A percentile compares a stretch with the other conserved stretches of the same genome.
phyloP scores from a whole-genome alignment of 1,140 invertebrate species.

The Antheraea pernyi region DNA sequence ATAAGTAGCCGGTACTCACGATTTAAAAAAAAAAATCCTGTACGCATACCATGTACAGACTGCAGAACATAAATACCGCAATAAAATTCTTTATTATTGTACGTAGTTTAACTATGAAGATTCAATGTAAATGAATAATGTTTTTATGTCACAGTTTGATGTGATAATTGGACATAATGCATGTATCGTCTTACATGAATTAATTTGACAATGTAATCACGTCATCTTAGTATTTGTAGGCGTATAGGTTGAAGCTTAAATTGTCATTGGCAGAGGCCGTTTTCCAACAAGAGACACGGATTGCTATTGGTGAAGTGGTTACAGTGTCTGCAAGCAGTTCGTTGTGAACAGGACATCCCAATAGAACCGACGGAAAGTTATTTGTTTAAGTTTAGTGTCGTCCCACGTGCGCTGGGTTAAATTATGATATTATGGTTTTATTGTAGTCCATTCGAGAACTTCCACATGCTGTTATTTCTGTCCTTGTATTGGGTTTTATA shows the following conservation, averaged over 20 bases:
- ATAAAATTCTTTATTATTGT: neutral
- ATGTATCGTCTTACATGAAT: slow-evolving; percentile 6
- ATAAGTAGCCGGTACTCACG: no score
- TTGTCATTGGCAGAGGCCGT: slow-evolving; percentile 29
- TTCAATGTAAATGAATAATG: neutral
- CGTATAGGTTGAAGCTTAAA: slow-evolving; percentile 38
- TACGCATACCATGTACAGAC: no score
- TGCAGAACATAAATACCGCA: no score
- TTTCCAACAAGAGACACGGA: slow-evolving; percentile 30
- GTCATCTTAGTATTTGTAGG: slow-evolving; percentile 30
- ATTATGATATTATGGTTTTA: slow-evolving; percentile 68
- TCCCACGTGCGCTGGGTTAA: slow-evolving; percentile 55
- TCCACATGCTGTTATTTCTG: slow-evolving; percentile 34
- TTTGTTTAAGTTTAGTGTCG: slow-evolving; percentile 75
- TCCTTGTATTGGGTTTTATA: slow-evolving; percentile 4
- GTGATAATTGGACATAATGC: neutral
- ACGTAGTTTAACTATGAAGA: neutral
- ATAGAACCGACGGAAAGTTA: slow-evolving; percentile 71
- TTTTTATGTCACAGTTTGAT: neutral
- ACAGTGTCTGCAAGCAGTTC: neutral
- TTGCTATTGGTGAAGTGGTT: neutral
- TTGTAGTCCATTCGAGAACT: slow-evolving; percentile 54
- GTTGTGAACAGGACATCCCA: slow-evolving; percentile 64
- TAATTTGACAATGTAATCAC: slow-evolving; percentile 37
- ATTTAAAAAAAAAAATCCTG: no score